Evolutionary conservation across 2,888 invertebrate species (phyloP).

Genomic region (Acronicta leporina): DNA sequence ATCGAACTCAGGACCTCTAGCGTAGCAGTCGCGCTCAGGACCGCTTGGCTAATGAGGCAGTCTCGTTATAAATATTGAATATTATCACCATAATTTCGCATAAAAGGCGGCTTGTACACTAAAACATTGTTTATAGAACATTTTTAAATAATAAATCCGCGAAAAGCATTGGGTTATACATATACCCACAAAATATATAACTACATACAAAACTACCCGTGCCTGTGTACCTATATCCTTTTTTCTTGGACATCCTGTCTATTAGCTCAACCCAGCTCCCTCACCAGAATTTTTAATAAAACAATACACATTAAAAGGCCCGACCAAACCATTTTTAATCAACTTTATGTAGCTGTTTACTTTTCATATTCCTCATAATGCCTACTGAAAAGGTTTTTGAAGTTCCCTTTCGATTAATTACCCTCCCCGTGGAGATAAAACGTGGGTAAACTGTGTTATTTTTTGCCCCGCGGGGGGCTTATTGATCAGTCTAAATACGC

Average conservation of each 20-base stretch:
- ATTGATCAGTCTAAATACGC: conserved; percentile 67
- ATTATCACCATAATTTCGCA: no score
- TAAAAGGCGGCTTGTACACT: no score
- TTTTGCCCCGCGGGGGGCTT: conserved; percentile 67
- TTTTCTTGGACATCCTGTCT: background rate
- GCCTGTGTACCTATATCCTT: no score
- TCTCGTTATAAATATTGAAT: no score
- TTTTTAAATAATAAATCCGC: no score
- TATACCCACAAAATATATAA: no score
- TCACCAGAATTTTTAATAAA: conserved; percentile 16
- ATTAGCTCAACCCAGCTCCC: background rate
- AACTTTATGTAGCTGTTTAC: conserved; percentile 51
- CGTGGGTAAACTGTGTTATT: conserved; percentile 67
- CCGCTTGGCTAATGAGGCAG: no score
- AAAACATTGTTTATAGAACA: no score
- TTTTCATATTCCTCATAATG: conserved; percentile 65
- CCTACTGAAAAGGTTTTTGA: conserved; percentile 67
- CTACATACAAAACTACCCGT: no score
- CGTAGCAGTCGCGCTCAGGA: no score
- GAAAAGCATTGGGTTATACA: no score
- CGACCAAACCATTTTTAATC: conserved; percentile 42
- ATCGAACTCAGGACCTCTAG: no score
- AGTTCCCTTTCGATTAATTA: conserved; percentile 76
- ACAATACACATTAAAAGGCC: conserved; percentile 41
- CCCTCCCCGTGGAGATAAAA: conserved; percentile 66